Evolutionary conservation across 1,140 invertebrate genomes (phyloP), one percentile per base, ranked within the genome.

Genomic region (Bactericera cockerelli): DNA sequence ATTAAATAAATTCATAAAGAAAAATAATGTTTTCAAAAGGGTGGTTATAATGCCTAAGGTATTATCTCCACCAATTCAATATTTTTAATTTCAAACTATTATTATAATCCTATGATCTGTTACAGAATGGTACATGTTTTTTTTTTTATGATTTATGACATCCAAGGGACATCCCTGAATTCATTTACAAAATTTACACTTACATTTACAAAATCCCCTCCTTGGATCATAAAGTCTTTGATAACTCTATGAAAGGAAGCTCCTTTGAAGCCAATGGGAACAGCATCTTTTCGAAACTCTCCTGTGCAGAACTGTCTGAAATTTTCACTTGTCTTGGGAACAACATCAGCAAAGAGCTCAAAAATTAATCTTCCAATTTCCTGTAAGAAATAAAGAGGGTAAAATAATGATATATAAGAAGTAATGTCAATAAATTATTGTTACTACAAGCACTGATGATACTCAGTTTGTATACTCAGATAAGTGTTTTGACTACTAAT

Each of bases 161-260:
- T 38, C n/a, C n/a, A n/a, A n/a, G n/a, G n/a, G n/a, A n/a, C n/a
- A n/a, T n/a, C n/a, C n/a, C n/a, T 36, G 33, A 36, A 36, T 36
- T 10, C 10, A 36, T 36, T 36, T 36, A 36, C 16, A 11, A 11
- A 36, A 11, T 36, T 11, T 33, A 36, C 53, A 71, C 75, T 80
- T 81, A 93, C 90, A 79, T 93, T 93, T 1, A 95, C 86, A 81
- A 99, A 98, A 76, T 99, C 96, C 19, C 96, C 96, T 59, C 95
- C 95, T 81, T 98, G 94, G 65, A 98, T 93, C 94, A 99, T 98
- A 67, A 91, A 90, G 73, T 89, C 94, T 76, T 99, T 99, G 56
- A 99, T 98, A 38, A 99, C 93, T 72, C 96, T 78, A 72, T 99
- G 97, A 75, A 99, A 99, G 69, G 86, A 85, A 26, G 87, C 87